Percentiles rank a stretch among this genome's conserved stretches.
These are phyloP conservation scores for Spodoptera littoralis DNA, from an alignment of 2,888 invertebrate genomes.

Conservation along the genomic window DNA sequence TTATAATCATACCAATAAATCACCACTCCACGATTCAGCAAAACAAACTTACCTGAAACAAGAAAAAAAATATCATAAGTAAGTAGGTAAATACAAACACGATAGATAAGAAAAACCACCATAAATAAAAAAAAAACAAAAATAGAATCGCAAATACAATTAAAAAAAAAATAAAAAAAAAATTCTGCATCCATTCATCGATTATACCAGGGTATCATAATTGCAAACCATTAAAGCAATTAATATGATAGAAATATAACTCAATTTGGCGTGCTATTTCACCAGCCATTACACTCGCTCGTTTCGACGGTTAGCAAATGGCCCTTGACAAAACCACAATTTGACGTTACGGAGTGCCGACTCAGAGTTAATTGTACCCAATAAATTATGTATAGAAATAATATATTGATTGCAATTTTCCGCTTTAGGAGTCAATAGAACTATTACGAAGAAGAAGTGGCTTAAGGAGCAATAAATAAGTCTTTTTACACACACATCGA, in stretches of 20 bases:
- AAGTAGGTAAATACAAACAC: too few relatives aligned
- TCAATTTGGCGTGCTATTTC: conserved; percentile 27
- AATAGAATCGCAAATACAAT: too few relatives aligned
- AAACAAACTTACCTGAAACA: too few relatives aligned
- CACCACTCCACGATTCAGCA: too few relatives aligned
- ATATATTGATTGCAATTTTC: too few relatives aligned
- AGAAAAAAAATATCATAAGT: too few relatives aligned
- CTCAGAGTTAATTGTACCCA: conserved; percentile 8
- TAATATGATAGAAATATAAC: conserved; percentile 17
- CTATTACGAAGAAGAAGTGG: neutral
- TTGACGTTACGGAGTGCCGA: conserved; percentile 16
- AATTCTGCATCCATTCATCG: too few relatives aligned
- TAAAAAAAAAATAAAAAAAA: too few relatives aligned
- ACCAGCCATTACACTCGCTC: conserved; percentile 24
- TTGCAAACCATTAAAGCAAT: conserved; percentile 3
- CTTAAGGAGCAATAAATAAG: neutral
- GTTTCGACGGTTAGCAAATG: conserved; percentile 26
- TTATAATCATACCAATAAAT: too few relatives aligned
- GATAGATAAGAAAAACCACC: too few relatives aligned
- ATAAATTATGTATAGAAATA: conserved; percentile 4
- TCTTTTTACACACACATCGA: too few relatives aligned
- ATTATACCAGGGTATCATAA: conserved; percentile 20
- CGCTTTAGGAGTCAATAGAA: neutral
- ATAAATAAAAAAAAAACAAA: too few relatives aligned
- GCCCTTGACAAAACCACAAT: conserved; percentile 32